These are phyloP conservation scores for Watsonalla cultraria DNA, from an alignment of 2,888 invertebrate species.

Conservation along the genomic window DNA sequence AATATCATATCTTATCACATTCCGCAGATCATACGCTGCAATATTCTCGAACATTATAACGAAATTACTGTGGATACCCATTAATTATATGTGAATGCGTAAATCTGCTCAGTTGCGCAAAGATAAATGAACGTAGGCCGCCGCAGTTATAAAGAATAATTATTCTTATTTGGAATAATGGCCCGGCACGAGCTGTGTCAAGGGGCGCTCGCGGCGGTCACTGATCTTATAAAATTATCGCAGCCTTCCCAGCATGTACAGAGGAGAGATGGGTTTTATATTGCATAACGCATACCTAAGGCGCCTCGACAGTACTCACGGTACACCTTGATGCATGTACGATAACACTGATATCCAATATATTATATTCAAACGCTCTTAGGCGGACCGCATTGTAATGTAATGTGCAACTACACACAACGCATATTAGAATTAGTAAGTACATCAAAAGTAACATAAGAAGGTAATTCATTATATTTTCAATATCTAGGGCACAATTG, in stretches of 20 bases:
- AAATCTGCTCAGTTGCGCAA: constrained; percentile 19
- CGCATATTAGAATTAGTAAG: no score
- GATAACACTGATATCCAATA: no score
- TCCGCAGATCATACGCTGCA: no score
- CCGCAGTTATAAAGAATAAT: constrained; percentile 39
- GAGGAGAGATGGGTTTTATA: constrained; percentile 27
- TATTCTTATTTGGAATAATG: constrained; percentile 48
- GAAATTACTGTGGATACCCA: background rate
- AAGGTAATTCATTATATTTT: no score
- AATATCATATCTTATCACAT: no score
- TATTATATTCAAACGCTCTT: no score
- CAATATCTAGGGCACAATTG: no score
- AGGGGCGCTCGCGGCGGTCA: constrained; percentile 47
- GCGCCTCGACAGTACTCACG: constrained; percentile 23
- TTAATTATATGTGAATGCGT: constrained; percentile 7
- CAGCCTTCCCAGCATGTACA: constrained; percentile 14
- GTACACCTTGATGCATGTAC: no score
- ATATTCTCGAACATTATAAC: background rate
- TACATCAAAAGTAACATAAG: no score
- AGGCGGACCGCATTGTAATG: no score
- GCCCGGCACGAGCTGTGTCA: constrained; percentile 34
- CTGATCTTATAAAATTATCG: constrained; percentile 49
- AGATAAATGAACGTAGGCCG: constrained; percentile 28
- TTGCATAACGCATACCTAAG: constrained; percentile 45
- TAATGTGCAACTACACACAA: no score